phyloP scores from a whole-genome alignment of 2,888 invertebrate species.

The Athripsodes cinereus region DNA sequence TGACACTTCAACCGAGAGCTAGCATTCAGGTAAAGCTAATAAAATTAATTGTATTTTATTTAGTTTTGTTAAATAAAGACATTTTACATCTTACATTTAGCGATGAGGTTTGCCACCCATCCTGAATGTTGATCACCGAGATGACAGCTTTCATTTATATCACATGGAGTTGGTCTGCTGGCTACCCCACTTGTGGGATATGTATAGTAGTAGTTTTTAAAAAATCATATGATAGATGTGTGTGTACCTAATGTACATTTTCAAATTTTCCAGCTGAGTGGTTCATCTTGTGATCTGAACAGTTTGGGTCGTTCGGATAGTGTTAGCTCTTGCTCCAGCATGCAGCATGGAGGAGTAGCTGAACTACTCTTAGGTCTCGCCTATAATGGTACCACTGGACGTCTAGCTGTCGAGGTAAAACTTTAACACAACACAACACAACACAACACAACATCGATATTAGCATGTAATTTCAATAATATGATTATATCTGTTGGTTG shows the following conservation, averaged over 20 bases:
- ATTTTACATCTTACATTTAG: too few relatives aligned
- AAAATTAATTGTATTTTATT: too few relatives aligned
- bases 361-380: slow-evolving; percentile 83
- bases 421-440: background rate
- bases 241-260: background rate
- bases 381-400: slow-evolving; percentile 90
- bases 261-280: slow-evolving; percentile 40
- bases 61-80: too few relatives aligned
- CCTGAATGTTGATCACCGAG: too few relatives aligned
- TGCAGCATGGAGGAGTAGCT: slow-evolving; percentile 84
- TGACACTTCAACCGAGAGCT: slow-evolving; percentile 72
- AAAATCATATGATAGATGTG: too few relatives aligned
- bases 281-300: slow-evolving; percentile 57
- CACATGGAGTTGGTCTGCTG: too few relatives aligned
- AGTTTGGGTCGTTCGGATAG: slow-evolving; percentile 89
- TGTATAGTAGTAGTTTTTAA: too few relatives aligned
- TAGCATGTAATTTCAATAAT: background rate
- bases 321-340: slow-evolving; percentile 89
- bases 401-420: slow-evolving; percentile 80
- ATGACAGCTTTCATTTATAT: too few relatives aligned
- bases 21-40: slow-evolving; percentile 52
- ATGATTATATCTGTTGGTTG: too few relatives aligned
- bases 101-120: too few relatives aligned
- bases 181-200: too few relatives aligned
- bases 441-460: background rate